Evolutionary conservation across 2,113 vertebrate species (phyloP), one percentile per base, ranked within the genome.

Genomic region (Engystomops pustulosus): DNA sequence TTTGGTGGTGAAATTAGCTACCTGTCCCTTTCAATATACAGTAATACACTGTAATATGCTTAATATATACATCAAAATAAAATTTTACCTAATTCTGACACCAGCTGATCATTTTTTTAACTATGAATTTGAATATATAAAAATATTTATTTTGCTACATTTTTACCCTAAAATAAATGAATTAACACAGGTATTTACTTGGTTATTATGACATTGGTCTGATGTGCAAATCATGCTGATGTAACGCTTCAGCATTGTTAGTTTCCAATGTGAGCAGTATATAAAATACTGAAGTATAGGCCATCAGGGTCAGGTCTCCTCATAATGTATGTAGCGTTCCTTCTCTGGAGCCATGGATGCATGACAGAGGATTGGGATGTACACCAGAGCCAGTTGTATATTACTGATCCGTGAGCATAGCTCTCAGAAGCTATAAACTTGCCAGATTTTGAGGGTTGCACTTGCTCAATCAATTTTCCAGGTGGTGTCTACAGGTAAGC

Each of bases 401-500:
- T 51, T 62, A 70, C 27, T 81, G 67, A 70, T 81, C 65, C 27
- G 27, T 70, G 38, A 68, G 30, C 14, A 51, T 20, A 55, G 67
- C 71, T 70, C 67, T 70, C 45, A 41, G 30, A 80, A 60, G 79
- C 67, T 27, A 15, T 38, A 55, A 34, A 68, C 65, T 53, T 81
- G 79, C 65, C 79, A 81, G 32, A 70, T 81, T 70, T 81, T 18
- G 30, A 81, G 32, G 45, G 62, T 38, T 53, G 65, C 79, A 55
- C 79, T 81, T 70, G 30, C 67, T 51, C 65, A 81, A 81, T 68
- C 79, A 41, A 81, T 81, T 32, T 69, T 81, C 79, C 67, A 69
- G 62, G 79, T 81, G 79, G 79, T 70, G 30, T 69, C 79, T 81
- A 70, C 67, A 81, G 79, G 79, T 81, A 81, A 25, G 65, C 79